Conservation (phyloP, 2,113 vertebrate genomes). For the Elgaria multicarinata region DNA sequence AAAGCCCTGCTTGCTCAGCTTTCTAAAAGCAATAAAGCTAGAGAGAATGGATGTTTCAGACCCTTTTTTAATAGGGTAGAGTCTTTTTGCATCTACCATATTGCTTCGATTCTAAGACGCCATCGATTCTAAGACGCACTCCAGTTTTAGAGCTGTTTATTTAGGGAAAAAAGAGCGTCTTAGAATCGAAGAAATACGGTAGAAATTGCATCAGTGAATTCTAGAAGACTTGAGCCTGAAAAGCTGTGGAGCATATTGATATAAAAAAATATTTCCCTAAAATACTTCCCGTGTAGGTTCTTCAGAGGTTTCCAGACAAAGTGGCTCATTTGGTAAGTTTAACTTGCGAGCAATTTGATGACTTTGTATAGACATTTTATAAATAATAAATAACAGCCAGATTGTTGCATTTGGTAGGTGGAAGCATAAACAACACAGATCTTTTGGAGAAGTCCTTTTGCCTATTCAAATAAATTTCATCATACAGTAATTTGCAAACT, state of each 20-base stretch:
- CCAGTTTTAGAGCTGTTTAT: too few relatives aligned
- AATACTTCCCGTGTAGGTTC: not conserved
- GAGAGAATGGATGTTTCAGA: too few relatives aligned
- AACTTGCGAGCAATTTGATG: not conserved
- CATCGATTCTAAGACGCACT: too few relatives aligned
- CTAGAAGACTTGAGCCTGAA: not conserved
- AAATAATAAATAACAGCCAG: not conserved
- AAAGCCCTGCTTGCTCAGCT: too few relatives aligned
- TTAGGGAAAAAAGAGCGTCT: too few relatives aligned
- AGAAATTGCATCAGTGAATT: not conserved
- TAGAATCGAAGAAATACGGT: too few relatives aligned
- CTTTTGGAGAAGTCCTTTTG: not conserved
- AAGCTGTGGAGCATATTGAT: not conserved
- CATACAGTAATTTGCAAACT: not conserved
- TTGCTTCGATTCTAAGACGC: too few relatives aligned
- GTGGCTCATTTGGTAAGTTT: not conserved
- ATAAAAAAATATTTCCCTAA: not conserved
- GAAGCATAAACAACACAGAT: not conserved
- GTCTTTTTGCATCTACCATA: too few relatives aligned
- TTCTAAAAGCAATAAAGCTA: too few relatives aligned
- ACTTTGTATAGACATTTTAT: not conserved
- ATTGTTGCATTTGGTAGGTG: not conserved
- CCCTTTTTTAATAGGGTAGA: too few relatives aligned
- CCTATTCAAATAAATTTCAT: not conserved
- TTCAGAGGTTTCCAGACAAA: not conserved